These are phyloP conservation scores for Leptodactylus fallax DNA, from an alignment of 2,797 vertebrate species.

Conservation along the genomic window DNA sequence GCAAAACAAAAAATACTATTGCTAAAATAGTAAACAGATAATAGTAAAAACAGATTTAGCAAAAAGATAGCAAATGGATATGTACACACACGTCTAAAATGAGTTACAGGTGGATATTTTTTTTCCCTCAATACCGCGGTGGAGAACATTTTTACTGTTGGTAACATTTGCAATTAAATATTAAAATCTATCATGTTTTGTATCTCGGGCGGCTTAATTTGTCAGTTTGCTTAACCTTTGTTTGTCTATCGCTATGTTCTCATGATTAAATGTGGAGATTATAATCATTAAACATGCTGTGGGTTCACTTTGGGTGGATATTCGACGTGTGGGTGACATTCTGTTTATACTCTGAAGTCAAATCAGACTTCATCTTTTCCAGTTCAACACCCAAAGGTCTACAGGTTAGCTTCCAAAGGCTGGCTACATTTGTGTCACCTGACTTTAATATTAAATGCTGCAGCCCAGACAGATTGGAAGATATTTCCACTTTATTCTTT, in stretches of 20 bases:
- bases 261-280: constrained; percentile 82
- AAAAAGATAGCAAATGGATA: no score
- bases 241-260: constrained; percentile 78
- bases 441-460: constrained; percentile 73
- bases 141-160: neutral
- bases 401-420: constrained; percentile 77
- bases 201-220: constrained; percentile 68
- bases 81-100: neutral
- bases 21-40: neutral
- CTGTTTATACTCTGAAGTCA: constrained; percentile 77
- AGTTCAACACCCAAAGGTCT: constrained; percentile 86
- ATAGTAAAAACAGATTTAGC: no score
- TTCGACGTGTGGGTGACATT: constrained; percentile 76
- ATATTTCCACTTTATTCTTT: constrained; percentile 68
- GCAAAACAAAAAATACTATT: neutral
- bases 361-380: constrained; percentile 83
- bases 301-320: constrained; percentile 75
- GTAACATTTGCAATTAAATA: neutral
- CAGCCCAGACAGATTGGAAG: constrained; percentile 68
- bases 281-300: constrained; percentile 78
- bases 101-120: neutral
- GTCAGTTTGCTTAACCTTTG: constrained; percentile 80
- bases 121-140: neutral
- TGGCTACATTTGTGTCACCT: constrained; percentile 72
- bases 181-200: neutral